phyloP scores from a whole-genome alignment of 1,140 invertebrate species.

The Macrobrachium nipponense region DNA sequence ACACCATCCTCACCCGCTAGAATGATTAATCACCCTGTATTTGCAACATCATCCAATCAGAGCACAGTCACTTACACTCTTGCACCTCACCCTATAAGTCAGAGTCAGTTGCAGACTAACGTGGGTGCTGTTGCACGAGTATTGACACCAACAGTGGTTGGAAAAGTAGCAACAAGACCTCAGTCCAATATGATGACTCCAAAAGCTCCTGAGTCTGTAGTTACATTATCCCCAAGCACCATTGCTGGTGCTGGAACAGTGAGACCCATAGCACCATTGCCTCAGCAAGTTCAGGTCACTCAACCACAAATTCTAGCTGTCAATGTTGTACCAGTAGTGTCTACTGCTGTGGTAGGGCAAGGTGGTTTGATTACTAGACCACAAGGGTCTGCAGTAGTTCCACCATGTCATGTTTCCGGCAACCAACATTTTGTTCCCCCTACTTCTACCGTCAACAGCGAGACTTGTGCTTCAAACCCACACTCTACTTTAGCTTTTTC shows the following conservation, averaged over 20 bases:
- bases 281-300: conserved; percentile 34
- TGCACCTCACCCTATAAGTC: conserved; percentile 31
- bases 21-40: conserved; percentile 54
- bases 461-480: too few species aligned
- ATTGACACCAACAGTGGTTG: conserved; percentile 38
- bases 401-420: background rate
- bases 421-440: conserved; percentile 18
- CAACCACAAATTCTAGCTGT: conserved; percentile 54
- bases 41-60: conserved; percentile 58
- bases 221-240: conserved; percentile 63
- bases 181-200: conserved; percentile 48
- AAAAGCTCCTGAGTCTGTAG: conserved; percentile 64
- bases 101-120: conserved; percentile 37
- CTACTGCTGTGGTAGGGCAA: conserved; percentile 33
- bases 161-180: conserved; percentile 54
- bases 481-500: conserved; percentile 5
- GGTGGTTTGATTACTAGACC: conserved; percentile 23
- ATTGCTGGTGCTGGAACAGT: conserved; percentile 58
- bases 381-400: background rate
- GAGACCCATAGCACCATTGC: conserved; percentile 47
- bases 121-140: conserved; percentile 45
- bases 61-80: conserved; percentile 36
- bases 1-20: conserved; percentile 55
- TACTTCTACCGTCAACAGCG: background rate
- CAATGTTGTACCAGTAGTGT: conserved; percentile 48